phyloP scores from a whole-genome alignment of 2,113 vertebrate species.

The Colistium nudipinnis region DNA sequence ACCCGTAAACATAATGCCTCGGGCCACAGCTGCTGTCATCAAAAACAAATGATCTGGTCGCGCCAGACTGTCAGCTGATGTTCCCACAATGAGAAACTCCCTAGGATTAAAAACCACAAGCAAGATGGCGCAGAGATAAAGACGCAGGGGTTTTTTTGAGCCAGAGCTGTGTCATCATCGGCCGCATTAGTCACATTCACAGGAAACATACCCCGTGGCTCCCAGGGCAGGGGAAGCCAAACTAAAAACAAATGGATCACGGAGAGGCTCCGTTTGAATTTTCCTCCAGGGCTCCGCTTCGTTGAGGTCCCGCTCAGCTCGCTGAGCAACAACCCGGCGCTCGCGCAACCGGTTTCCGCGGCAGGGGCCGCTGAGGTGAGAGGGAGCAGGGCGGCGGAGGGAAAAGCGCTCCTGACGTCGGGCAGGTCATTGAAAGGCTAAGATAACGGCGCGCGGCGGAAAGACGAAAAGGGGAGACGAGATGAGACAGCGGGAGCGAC shows the following conservation, averaged over 20 bases:
- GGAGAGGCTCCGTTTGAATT: neutral
- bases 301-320: slow-evolving; percentile 7
- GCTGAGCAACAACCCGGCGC: neutral
- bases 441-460: slow-evolving; percentile 4
- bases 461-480: slow-evolving; percentile 25
- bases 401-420: too few species aligned
- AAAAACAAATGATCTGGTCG: neutral
- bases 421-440: slow-evolving; percentile 15
- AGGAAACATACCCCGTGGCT: neutral
- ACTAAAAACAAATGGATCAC: slow-evolving; percentile 4
- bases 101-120: neutral
- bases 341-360: slow-evolving; percentile 5
- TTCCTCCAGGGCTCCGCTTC: neutral
- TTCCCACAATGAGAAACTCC: neutral
- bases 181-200: slow-evolving; percentile 1
- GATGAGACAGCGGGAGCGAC: slow-evolving; percentile 18
- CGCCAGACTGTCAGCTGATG: neutral
- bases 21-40: neutral
- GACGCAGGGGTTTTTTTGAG: neutral
- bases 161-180: slow-evolving; percentile 1
- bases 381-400: too few species aligned
- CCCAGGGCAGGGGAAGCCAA: neutral
- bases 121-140: neutral
- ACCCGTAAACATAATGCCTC: neutral
- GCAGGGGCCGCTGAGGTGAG: neutral